Percentiles rank a stretch among this genome's conserved stretches.
These are phyloP conservation scores for Orchestes rusci DNA, from an alignment of 2,888 invertebrate species.

Conservation along the genomic window DNA sequence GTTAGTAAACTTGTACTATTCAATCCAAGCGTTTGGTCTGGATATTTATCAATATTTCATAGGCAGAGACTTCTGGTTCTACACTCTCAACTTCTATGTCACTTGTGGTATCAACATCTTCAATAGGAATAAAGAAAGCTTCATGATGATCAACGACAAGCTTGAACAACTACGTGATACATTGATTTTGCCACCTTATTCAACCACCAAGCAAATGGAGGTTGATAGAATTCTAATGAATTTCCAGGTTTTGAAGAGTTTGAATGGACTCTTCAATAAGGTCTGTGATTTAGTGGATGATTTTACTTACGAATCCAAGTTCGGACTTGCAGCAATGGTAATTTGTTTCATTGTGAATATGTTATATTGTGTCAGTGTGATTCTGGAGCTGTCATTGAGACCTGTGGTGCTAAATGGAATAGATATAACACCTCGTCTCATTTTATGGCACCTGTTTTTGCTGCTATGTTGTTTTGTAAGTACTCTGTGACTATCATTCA, in stretches of 20 bases:
- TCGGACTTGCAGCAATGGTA: constrained; percentile 4
- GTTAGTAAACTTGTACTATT: too few species aligned
- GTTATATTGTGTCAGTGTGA: constrained; percentile 5
- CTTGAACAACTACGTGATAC: constrained; percentile 5
- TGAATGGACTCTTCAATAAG: constrained; percentile 6
- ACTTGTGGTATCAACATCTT: not conserved
- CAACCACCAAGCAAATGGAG: too few species aligned
- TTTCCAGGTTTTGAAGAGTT: too few species aligned
- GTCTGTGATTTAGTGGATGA: constrained; percentile 14
- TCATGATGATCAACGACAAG: constrained; percentile 2
- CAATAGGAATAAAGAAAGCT: constrained; percentile 4
- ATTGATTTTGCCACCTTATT: too few species aligned
- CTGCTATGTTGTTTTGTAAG: too few species aligned
- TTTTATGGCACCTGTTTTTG: too few species aligned
- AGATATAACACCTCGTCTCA: too few species aligned
- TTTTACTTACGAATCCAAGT: constrained; percentile 10
- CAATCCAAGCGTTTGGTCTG: too few species aligned
- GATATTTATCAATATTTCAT: constrained; percentile 6
- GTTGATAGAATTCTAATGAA: too few species aligned
- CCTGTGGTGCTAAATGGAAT: not conserved
- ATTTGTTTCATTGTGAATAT: constrained; percentile 8
- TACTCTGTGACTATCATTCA: not conserved
- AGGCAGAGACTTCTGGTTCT: constrained; percentile 6
- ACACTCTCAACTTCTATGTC: constrained; percentile 4
- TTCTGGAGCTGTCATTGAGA: constrained; percentile 6